These are phyloP conservation scores for Corvus cornix DNA, from an alignment of 2,113 vertebrate genomes.

Conservation along the genomic window DNA sequence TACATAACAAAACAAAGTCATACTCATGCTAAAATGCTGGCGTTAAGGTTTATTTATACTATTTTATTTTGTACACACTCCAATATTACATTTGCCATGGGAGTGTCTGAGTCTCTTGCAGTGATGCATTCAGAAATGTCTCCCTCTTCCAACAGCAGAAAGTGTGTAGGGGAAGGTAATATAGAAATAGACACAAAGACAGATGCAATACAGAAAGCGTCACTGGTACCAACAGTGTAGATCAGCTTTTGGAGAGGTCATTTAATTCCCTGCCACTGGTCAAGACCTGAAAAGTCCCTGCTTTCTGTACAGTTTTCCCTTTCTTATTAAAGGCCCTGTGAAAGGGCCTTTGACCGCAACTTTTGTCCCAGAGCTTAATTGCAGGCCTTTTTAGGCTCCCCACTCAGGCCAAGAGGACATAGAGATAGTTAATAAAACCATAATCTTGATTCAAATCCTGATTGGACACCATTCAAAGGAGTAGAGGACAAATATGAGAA, in stretches of 20 bases:
- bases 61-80: neutral
- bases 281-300: neutral
- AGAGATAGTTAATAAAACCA: neutral
- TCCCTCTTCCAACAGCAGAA: neutral
- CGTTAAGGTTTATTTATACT: neutral
- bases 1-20: neutral
- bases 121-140: neutral
- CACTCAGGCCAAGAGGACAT: neutral
- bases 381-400: neutral
- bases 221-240: neutral
- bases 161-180: neutral
- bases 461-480: neutral
- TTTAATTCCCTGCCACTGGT: neutral
- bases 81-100: neutral
- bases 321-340: neutral
- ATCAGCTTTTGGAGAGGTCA: neutral
- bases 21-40: neutral
- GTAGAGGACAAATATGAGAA: neutral
- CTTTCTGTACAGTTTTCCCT: neutral
- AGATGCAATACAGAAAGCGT: neutral
- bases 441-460: neutral
- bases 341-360: neutral
- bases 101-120: neutral
- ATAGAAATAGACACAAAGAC: neutral
- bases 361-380: neutral